Evolutionary conservation across 2,888 invertebrate species (phyloP), one percentile per base, ranked within the genome.

Genomic region (Eueremaeus valkanovi): DNA sequence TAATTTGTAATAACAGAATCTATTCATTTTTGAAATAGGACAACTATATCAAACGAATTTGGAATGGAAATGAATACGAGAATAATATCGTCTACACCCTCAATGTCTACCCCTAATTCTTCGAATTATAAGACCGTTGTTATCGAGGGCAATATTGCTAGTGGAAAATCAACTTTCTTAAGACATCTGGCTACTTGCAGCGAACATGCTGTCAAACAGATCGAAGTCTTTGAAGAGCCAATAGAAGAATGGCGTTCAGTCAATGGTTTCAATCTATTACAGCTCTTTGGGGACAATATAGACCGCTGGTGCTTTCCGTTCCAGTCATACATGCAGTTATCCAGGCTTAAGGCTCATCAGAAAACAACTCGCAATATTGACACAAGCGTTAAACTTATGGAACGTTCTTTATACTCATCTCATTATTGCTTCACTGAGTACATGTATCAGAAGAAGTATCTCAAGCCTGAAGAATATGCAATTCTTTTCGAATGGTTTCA

Each of bases 71-170:
- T n/a, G n/a, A n/a, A n/a, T n/a, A n/a, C n/a, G n/a, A n/a, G n/a
- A n/a, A n/a, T n/a, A n/a, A n/a, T n/a, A n/a, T n/a, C n/a, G n/a
- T n/a, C n/a, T n/a, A n/a, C n/a, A n/a, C n/a, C n/a, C n/a, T n/a
- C n/a, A n/a, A n/a, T n/a, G n/a, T n/a, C n/a, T n/a, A n/a, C n/a
- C n/a, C n/a, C n/a, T n/a, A n/a, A n/a, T n/a, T n/a, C n/a, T n/a
- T 2, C 1, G 1, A 68, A 68, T 11, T 68, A 42, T 13, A 42
- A 21, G 33, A 68, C 68, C 21, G 82, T 94, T 29, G 87, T 91
- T 55, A 90, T 94, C 45, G 93, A 94, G 82, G 93, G 93, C 33
- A 94, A 94, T 83, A 93, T 94, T 81, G 93, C 93, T 33, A 90
- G 92, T 82, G 93, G 93, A 0, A 94, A 94, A 85, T 93, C 93